Evolutionary conservation across 2,888 invertebrate genomes (phyloP), one percentile per base, ranked within the genome.

Genomic region (Cheilosia grossa): DNA sequence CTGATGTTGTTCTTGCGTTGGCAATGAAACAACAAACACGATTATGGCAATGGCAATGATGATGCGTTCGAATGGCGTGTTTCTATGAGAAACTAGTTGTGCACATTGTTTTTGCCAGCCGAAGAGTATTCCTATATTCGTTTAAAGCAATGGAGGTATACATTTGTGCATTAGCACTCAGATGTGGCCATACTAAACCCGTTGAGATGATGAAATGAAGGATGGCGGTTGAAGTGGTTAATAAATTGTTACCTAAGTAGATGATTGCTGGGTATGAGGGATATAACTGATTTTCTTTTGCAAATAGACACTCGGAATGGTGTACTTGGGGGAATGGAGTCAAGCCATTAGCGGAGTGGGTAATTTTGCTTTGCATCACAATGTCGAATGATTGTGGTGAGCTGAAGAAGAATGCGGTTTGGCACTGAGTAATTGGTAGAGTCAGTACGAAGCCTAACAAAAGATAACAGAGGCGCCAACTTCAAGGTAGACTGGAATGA

Each of bases 31-130:
- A 30, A 9, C 9, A 9, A 30, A 13, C n/a, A 61, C 54, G 70
- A 53, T 72, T 49, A 44, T 21, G 58, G 73, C 73, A 73, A 73
- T 73, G 82, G 82, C 67, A 67, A 79, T 67, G 58, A 13, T 70
- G 74, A 59, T 75, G 85, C 85, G 66, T 67, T 33, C 70, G 64
- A 80, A 85, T 81, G 64, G 80, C 54, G 75, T 75, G 81, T 66
- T 81, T 75, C 70, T 85, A 85, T 85, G 85, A 81, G 75, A 81
- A 85, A 85, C 81, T 81, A 75, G 81, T 85, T 77, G 72, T 30
- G 66, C 40, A 74, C 47, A 21, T 13, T 49, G 33, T 44, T 37
- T 37, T 13, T 13, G 37, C 13, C 3, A 0, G 33, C 2, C 3
- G 37, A 13, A 21, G 47, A 40, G 37, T 33, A 70, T 24, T 56